Conservation (phyloP, 2,113 vertebrate species). For the Microcebus ravelobensis region DNA sequence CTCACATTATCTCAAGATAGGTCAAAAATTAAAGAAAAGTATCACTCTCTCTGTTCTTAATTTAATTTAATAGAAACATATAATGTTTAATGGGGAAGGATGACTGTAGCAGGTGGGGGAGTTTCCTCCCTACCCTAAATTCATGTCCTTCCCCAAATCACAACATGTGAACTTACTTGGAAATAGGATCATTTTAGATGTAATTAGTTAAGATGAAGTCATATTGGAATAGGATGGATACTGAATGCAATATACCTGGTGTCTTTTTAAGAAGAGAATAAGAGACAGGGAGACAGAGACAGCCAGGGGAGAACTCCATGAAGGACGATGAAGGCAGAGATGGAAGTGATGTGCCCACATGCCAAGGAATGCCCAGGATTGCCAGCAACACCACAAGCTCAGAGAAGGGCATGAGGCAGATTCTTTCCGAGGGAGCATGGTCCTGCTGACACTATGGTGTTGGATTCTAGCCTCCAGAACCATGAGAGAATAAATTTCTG, state of each 20-base stretch:
- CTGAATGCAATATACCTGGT: background rate
- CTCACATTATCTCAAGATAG: constrained; percentile 36
- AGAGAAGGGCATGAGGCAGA: background rate
- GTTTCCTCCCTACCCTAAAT: background rate
- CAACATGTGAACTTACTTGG: background rate
- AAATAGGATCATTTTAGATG: background rate
- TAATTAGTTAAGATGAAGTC: background rate
- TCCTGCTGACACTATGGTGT: background rate
- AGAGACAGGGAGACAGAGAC: background rate
- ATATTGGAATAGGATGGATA: background rate
- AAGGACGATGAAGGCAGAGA: background rate
- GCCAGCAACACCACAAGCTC: background rate
- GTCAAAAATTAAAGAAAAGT: background rate
- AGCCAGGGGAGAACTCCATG: background rate
- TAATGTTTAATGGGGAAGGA: background rate
- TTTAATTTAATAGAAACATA: constrained; percentile 37
- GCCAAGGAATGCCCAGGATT: background rate
- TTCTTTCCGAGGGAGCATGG: background rate
- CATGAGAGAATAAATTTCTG: background rate
- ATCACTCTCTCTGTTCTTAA: background rate
- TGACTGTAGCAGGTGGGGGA: background rate
- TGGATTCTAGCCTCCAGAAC: background rate
- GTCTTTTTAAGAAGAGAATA: background rate
- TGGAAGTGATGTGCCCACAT: background rate
- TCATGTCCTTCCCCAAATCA: background rate